These are phyloP conservation scores for Cremastobaeus sp. DNA, from an alignment of 2,888 invertebrate species.

Conservation along the genomic window DNA sequence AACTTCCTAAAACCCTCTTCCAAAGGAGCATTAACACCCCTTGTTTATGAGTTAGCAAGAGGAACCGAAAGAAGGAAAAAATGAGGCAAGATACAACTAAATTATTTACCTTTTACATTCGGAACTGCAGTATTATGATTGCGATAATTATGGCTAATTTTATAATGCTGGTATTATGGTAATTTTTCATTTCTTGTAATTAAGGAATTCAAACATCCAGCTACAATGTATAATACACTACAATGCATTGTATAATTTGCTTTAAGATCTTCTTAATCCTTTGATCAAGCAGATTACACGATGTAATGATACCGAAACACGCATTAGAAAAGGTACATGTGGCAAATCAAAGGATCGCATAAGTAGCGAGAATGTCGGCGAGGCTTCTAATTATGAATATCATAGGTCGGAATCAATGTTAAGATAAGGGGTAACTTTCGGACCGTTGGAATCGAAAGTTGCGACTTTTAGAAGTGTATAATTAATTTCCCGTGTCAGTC, in stretches of 20 bases:
- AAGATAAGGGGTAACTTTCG: slow-evolving; percentile 46
- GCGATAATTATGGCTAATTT: slow-evolving; percentile 4
- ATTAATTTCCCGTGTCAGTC: slow-evolving; percentile 78
- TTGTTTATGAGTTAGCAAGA: slow-evolving; percentile 66
- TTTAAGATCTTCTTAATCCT: neutral
- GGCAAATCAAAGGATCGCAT: slow-evolving; percentile 21
- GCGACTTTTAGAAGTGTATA: slow-evolving; percentile 76
- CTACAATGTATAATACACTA: too few relatives aligned
- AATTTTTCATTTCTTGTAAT: too few relatives aligned
- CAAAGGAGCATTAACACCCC: slow-evolving; percentile 63
- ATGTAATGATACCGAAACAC: slow-evolving; percentile 7
- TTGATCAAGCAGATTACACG: neutral
- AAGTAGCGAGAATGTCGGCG: slow-evolving; percentile 13
- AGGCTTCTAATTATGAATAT: slow-evolving; percentile 41
- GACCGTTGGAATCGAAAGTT: slow-evolving; percentile 48
- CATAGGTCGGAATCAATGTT: slow-evolving; percentile 46
- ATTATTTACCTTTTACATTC: slow-evolving; percentile 57
- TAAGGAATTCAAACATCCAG: too few relatives aligned
- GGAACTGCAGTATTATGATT: slow-evolving; percentile 10
- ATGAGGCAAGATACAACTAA: slow-evolving; percentile 48
- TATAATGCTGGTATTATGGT: neutral
- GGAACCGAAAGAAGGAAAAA: slow-evolving; percentile 51
- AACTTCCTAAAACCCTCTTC: slow-evolving; percentile 52
- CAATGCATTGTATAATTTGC: too few relatives aligned
- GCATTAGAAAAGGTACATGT: slow-evolving; percentile 10